Evolutionary conservation across 2,113 vertebrate genomes (phyloP).

Genomic region (Syngnathus scovelli): DNA sequence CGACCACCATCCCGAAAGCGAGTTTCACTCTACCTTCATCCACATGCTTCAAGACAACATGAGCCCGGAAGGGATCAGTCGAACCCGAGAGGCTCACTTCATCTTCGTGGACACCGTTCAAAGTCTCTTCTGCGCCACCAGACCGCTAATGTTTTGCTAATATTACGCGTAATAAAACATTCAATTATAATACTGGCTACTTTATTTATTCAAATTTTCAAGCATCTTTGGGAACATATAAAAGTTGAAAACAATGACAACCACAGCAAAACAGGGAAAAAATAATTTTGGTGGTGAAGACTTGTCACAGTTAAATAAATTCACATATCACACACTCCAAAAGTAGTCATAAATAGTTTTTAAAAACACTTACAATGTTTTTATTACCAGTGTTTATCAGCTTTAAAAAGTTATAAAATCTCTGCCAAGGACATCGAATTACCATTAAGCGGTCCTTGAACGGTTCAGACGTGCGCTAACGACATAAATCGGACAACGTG

Average conservation of each 20-base stretch:
- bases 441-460: conserved; percentile 37
- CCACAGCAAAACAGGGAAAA: conserved; percentile 47
- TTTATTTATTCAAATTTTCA: conserved; percentile 74
- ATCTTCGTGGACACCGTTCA: conserved; percentile 70
- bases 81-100: conserved; percentile 37
- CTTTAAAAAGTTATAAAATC: conserved; percentile 37
- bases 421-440: conserved; percentile 27
- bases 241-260: conserved; percentile 61
- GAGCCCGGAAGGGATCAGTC: conserved; percentile 57
- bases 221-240: conserved; percentile 63
- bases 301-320: conserved; percentile 39
- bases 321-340: conserved; percentile 34
- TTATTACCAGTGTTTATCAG: conserved; percentile 59
- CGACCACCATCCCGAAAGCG: conserved; percentile 66
- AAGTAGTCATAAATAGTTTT: conserved; percentile 52
- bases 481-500: conserved; percentile 24
- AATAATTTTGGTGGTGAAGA: neutral
- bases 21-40: conserved; percentile 85
- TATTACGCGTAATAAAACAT: neutral
- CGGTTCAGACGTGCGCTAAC: conserved; percentile 2
- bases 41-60: conserved; percentile 79
- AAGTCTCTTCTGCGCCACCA: conserved; percentile 73
- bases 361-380: conserved; percentile 37
- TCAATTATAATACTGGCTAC: conserved; percentile 47
- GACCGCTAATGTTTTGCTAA: conserved; percentile 76